Percentiles rank a stretch among this genome's conserved stretches.
Conservation (phyloP, 2,888 invertebrate genomes). For the Aphodius granarius region DNA sequence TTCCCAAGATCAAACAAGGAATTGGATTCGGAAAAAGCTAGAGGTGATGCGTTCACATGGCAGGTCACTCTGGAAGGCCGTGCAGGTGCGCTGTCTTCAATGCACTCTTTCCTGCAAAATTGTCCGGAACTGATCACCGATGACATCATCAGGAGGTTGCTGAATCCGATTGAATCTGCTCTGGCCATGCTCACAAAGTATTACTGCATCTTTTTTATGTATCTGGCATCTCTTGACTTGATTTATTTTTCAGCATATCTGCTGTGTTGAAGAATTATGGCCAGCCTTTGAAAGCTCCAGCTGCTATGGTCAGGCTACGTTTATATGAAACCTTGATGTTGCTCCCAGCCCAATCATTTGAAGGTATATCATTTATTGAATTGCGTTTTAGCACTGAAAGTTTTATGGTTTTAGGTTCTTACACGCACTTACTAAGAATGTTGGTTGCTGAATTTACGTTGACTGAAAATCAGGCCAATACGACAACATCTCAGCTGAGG, state of each 20-base stretch:
- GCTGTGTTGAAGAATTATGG: slow-evolving; percentile 86
- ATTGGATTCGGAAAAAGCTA: slow-evolving; percentile 92
- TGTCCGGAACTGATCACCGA: slow-evolving; percentile 91
- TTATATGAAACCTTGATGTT: slow-evolving; percentile 85
- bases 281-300: slow-evolving; percentile 90
- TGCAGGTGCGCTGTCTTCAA: slow-evolving; percentile 93
- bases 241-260: slow-evolving; percentile 66
- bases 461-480: slow-evolving; percentile 91
- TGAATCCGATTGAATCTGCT: slow-evolving; percentile 93
- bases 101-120: slow-evolving; percentile 90
- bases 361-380: slow-evolving; percentile 58
- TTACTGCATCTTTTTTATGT: neutral
- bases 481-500: slow-evolving; percentile 81
- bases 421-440: slow-evolving; percentile 86
- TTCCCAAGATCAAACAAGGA: slow-evolving; percentile 97
- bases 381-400: no score
- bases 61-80: slow-evolving; percentile 95
- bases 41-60: slow-evolving; percentile 99
- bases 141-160: slow-evolving; percentile 84
- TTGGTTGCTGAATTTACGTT: slow-evolving; percentile 94
- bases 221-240: slow-evolving; percentile 8
- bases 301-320: slow-evolving; percentile 89
- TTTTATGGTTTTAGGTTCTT: slow-evolving; percentile 68
- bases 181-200: slow-evolving; percentile 93
- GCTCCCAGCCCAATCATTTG: slow-evolving; percentile 78